Percentiles rank a stretch among this genome's conserved stretches.
These are phyloP conservation scores for Micrasema longulum DNA, from an alignment of 1,140 invertebrate species.

Conservation along the genomic window DNA sequence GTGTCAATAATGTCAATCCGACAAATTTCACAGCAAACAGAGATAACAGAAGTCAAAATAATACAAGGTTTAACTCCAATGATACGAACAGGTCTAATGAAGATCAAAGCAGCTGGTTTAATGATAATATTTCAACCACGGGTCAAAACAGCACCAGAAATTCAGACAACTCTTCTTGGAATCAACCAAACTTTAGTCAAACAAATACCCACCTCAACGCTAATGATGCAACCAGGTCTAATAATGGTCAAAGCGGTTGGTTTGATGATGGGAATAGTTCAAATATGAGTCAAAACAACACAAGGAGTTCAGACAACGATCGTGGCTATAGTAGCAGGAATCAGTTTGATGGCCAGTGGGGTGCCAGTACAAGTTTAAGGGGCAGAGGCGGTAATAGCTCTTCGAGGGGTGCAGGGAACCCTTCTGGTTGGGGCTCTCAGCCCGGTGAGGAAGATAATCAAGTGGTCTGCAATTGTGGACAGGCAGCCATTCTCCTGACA, in stretches of 20 bases:
- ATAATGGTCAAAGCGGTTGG: slow-evolving; percentile 1
- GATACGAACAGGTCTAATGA: neutral
- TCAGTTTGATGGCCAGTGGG: slow-evolving; percentile 25
- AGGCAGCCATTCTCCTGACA: slow-evolving; percentile 72
- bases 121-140: too few species aligned
- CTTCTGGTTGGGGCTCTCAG: slow-evolving; percentile 2
- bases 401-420: neutral
- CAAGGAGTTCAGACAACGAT: neutral
- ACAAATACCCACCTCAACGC: too few species aligned
- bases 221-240: slow-evolving; percentile 2
- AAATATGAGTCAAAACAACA: neutral
- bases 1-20: slow-evolving; percentile 10
- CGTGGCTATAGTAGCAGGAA: slow-evolving; percentile 35
- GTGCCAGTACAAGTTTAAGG: slow-evolving; percentile 20
- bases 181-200: too few species aligned
- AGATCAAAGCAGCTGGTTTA: slow-evolving; percentile 1
- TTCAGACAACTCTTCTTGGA: too few species aligned
- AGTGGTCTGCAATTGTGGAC: slow-evolving; percentile 72
- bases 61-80: slow-evolving; percentile 4
- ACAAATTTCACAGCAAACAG: neutral
- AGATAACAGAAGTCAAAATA: slow-evolving; percentile 1
- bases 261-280: slow-evolving; percentile 7
- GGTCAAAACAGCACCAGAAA: slow-evolving; percentile 11
- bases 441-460: slow-evolving; percentile 58
- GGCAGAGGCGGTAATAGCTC: neutral